Evolutionary conservation across 2,888 invertebrate genomes (phyloP).

Genomic region (Himalopsyche kuldschensis): DNA sequence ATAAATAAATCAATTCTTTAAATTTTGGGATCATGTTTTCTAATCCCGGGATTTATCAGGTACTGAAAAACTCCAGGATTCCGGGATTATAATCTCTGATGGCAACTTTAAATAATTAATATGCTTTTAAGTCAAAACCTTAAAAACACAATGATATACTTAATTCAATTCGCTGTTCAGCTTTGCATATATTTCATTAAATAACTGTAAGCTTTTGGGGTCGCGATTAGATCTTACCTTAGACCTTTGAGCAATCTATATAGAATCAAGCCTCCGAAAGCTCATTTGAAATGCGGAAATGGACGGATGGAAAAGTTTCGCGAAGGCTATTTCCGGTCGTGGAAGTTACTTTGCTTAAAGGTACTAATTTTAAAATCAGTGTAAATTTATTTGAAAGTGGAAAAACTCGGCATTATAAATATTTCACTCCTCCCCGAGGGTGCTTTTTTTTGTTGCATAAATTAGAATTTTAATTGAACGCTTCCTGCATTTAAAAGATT

Average conservation of each 20-base stretch:
- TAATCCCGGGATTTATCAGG: no score
- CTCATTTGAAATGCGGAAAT: not conserved
- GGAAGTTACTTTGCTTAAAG: slow-evolving; percentile 1
- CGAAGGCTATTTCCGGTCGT: slow-evolving; percentile 8
- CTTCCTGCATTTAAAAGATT: not conserved
- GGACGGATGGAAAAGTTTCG: slow-evolving; percentile 6
- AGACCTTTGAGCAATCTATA: slow-evolving; percentile 5
- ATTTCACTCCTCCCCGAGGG: not conserved
- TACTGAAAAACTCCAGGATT: no score
- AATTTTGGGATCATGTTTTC: no score
- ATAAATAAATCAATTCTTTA: no score
- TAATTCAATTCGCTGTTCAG: not conserved
- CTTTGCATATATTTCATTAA: not conserved
- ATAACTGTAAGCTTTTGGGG: not conserved
- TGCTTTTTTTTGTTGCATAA: not conserved
- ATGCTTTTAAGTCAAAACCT: not conserved
- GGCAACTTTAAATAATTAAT: not conserved
- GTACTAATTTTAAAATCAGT: slow-evolving; percentile 3
- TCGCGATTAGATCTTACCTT: slow-evolving; percentile 17
- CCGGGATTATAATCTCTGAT: no score
- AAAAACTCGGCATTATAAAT: not conserved
- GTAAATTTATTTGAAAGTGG: not conserved
- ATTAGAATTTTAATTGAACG: not conserved
- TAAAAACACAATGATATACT: not conserved
- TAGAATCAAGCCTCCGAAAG: not conserved